Evolutionary conservation across 2,113 vertebrate genomes (phyloP), one percentile per base, ranked within the genome.

Genomic region (Genyomyrus donnyi): DNA sequence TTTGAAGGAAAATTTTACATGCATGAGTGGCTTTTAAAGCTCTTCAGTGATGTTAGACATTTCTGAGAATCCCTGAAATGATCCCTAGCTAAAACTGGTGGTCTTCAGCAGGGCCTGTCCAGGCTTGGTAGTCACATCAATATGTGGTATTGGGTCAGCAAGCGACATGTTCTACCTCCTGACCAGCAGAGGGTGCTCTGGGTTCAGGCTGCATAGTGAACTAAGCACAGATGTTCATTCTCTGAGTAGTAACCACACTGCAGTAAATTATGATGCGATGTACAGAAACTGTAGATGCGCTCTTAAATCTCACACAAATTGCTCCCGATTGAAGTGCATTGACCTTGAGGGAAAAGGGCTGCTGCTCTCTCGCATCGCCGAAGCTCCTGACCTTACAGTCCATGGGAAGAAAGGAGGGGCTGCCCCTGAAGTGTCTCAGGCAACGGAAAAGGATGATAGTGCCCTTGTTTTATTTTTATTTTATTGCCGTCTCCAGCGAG

Each of bases 121-220:
- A 17, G 17, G 11, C 74, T 2, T 80, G 15, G 74, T 15, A 19
- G 74, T 31, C 70, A 1, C 58, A 66, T 10, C 24, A 66, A 27
- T 66, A 10, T 10, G n/a, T 66, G n/a, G 7, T 31, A 3, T 70
- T 31, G 9, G 62, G 9, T 70, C n/a, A 70, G 15, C 35, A 19
- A 42, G 74, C 5, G 17, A 42, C 46, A 2, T n/a, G 17, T 42
- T 74, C 5, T 49, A 31, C n/a, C 31, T 39, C 24, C 39, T 91
- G 17, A 0, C 92, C 94, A 94, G 90, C n/a, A 92, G 95, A 93
- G 91, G 94, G 92, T 91, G 89, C 90, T 91, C 62, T 91, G 90
- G 27, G 58, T 90, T 90, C 9, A 85, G 45, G 10, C 35, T 80
- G 74, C 35, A 0, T 15, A 80, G 35, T 39, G 74, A 39, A 1